Percentiles rank a stretch among this genome's conserved stretches.
phyloP scores from a whole-genome alignment of 2,888 invertebrate genomes.

The Coelinius sp. region DNA sequence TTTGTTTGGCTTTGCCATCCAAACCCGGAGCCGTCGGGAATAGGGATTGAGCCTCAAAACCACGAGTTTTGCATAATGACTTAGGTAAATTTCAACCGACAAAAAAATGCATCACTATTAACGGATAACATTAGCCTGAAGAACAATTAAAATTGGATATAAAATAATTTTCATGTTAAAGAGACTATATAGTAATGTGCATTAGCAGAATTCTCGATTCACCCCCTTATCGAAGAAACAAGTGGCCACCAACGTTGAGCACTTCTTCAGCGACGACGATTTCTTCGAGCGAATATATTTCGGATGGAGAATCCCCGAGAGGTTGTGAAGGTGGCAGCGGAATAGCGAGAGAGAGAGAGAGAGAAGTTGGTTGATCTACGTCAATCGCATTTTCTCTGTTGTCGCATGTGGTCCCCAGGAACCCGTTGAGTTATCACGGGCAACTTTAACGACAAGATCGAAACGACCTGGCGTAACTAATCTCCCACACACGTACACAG shows the following conservation, averaged over 20 bases:
- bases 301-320: background rate
- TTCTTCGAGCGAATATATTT: background rate
- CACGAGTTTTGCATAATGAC: conserved; percentile 69
- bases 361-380: conserved; percentile 20
- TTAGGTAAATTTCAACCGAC: conserved; percentile 62
- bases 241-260: conserved; percentile 5
- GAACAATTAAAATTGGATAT: background rate
- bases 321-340: background rate
- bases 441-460: conserved; percentile 49
- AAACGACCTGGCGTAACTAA: conserved; percentile 49
- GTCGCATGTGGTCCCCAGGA: conserved; percentile 31
- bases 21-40: conserved; percentile 65
- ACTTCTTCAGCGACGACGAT: background rate
- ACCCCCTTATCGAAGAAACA: background rate
- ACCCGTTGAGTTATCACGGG: conserved; percentile 50
- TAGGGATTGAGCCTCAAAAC: conserved; percentile 68
- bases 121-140: background rate
- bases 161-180: background rate
- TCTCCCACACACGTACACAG: conserved; percentile 30
- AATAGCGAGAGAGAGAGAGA: background rate
- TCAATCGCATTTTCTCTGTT: conserved; percentile 31
- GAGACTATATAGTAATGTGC: background rate
- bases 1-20: conserved; percentile 71
- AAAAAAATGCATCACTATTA: background rate
- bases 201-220: background rate